Evolutionary conservation across 1,140 invertebrate species (phyloP), one percentile per base, ranked within the genome.

Genomic region (Andricus grossulariae): DNA sequence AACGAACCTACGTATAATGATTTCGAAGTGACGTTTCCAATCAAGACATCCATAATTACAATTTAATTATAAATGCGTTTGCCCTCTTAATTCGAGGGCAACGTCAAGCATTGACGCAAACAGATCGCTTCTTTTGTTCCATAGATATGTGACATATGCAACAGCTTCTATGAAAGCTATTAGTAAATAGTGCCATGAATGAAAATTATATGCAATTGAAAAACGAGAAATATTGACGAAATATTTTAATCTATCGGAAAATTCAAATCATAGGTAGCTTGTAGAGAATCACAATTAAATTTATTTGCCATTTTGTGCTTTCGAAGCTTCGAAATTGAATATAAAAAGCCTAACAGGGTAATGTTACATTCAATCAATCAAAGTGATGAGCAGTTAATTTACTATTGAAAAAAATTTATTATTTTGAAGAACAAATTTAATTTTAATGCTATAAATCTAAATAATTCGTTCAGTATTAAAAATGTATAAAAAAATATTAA

Each of bases 171-270:
- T 66, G 12, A 15, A 66, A 32, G 10, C 21, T 5, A 66, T 39
- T 66, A 66, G 21, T 66, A 13, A 66, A 66, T 39, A 13, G 25
- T 66, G 57, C 16, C 57, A 66, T 16, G 57, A 66, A 66, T 66
- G 21, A 66, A 39, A 32, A 7, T 15, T 39, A 16, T 66, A 13
- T 66, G 5, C 4, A 39, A 21, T 21, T 39, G 15, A 16, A 16
- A 32, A 32, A 13, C 3, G 15, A 32, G 32, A 66, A 60, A 32
- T 16, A 16, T 12, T 12, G 16, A 32, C 32, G 18, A 54, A 54
- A 54, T 54, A 18, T 54, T 54, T 0, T 8, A 54, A 54, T 54
- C n/a, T 18, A 10, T 54, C 52, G 10, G 52, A 18, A 54, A 54
- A 54, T 3, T 18, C 2, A 19, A 18, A 54, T 7, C n/a, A 19